These are phyloP conservation scores for Drosophila grimshawi DNA, from an alignment of 1,140 invertebrate genomes.

Conservation along the genomic window DNA sequence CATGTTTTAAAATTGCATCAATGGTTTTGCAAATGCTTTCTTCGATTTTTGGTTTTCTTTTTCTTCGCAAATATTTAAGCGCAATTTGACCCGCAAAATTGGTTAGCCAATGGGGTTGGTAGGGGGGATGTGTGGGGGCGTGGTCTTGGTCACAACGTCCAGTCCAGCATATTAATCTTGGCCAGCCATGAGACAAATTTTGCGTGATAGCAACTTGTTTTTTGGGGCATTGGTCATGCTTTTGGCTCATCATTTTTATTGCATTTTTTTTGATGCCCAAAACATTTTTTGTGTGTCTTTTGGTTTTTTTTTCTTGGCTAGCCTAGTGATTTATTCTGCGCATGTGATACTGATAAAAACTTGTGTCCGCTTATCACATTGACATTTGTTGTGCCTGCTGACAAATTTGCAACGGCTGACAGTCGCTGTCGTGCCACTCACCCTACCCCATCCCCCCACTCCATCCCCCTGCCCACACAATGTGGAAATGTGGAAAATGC, in stretches of 20 bases:
- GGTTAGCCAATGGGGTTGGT: not conserved
- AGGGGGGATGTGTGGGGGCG: not conserved
- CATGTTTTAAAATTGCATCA: slow-evolving; percentile 72
- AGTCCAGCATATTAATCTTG: slow-evolving; percentile 73
- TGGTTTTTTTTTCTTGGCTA: slow-evolving; percentile 13
- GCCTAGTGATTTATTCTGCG: slow-evolving; percentile 64
- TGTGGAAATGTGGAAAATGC: slow-evolving; percentile 47
- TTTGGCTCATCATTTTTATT: slow-evolving; percentile 68
- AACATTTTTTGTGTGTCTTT: slow-evolving; percentile 17
- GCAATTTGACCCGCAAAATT: slow-evolving; percentile 51
- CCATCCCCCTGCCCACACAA: slow-evolving; percentile 53
- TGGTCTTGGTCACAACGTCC: not conserved
- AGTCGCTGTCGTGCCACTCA: not conserved
- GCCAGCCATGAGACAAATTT: slow-evolving; percentile 31
- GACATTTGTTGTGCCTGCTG: slow-evolving; percentile 67
- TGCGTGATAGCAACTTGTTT: slow-evolving; percentile 48
- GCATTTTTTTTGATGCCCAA: slow-evolving; percentile 53
- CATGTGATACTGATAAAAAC: slow-evolving; percentile 61
- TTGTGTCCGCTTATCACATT: slow-evolving; percentile 69
- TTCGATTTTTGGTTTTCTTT: slow-evolving; percentile 20
- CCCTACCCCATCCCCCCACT: not conserved
- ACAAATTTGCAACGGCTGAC: slow-evolving; percentile 69
- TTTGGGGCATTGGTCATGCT: slow-evolving; percentile 32
- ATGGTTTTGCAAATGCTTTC: not conserved
- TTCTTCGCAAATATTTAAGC: slow-evolving; percentile 68